These are phyloP conservation scores for Aspiorhynchus laticeps DNA, from an alignment of 2,113 vertebrate species.

Conservation along the genomic window DNA sequence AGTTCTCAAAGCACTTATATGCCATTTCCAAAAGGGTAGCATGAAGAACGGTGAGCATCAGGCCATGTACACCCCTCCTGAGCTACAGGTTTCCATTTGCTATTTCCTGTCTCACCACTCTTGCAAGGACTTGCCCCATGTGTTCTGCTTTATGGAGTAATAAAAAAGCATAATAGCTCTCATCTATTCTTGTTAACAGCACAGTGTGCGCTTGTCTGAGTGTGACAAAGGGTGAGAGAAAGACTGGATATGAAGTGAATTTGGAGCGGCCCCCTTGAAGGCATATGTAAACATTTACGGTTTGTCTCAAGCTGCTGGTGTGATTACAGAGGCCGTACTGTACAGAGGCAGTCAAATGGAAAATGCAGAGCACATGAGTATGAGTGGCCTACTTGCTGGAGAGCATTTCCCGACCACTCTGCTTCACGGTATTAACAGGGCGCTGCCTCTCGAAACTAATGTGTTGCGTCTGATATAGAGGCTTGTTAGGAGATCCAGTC, in stretches of 20 bases:
- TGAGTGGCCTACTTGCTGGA: conserved; percentile 37
- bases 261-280: conserved; percentile 29
- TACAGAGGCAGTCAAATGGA: conserved; percentile 47
- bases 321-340: conserved; percentile 41
- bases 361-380: conserved; percentile 47
- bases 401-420: conserved; percentile 7
- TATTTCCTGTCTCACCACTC: conserved; percentile 22
- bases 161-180: conserved; percentile 29
- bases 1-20: conserved; percentile 17
- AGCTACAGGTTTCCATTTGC: conserved; percentile 8
- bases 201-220: conserved; percentile 33
- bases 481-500: conserved; percentile 7
- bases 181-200: conserved; percentile 38
- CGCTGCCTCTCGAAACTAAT: conserved; percentile 26
- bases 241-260: conserved; percentile 2
- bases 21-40: background rate
- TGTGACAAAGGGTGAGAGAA: conserved; percentile 23
- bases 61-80: background rate
- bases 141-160: conserved; percentile 37
- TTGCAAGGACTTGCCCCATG: conserved; percentile 24
- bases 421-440: conserved; percentile 9
- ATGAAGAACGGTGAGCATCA: background rate
- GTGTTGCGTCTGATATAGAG: background rate
- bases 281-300: conserved; percentile 42
- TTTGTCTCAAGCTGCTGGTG: conserved; percentile 17